A percentile compares a stretch with the other conserved stretches of the same genome.
Conservation (phyloP, 2,113 vertebrate genomes). For the Prionailurus bengalensis region DNA sequence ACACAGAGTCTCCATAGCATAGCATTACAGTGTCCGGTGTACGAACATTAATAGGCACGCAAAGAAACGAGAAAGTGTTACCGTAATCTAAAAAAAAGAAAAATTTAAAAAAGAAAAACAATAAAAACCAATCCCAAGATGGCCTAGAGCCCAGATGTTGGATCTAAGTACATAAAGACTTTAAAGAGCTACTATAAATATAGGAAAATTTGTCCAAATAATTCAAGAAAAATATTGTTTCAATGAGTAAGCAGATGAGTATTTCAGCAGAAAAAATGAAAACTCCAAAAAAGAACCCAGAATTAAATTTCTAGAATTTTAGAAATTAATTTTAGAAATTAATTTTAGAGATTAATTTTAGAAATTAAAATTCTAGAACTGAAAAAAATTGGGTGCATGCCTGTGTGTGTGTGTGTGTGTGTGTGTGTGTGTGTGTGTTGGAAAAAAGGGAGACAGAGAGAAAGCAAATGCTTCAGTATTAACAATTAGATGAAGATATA, state of each 20-base stretch:
- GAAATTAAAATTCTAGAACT: neutral
- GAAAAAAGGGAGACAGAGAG: neutral
- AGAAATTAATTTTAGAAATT: too few relatives aligned
- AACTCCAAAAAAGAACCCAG: neutral
- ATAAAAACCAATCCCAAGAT: neutral
- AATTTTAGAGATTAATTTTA: too few relatives aligned
- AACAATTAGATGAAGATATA: neutral
- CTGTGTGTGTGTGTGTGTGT: neutral
- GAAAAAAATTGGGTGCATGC: neutral
- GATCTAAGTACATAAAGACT: neutral
- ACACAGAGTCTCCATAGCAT: neutral
- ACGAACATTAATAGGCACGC: neutral
- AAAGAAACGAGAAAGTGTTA: neutral
- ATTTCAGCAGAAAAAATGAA: neutral
- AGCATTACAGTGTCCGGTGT: neutral
- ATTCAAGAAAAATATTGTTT: conserved; percentile 31
- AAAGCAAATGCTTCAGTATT: neutral
- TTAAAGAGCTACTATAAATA: neutral
- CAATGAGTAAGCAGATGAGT: conserved; percentile 14
- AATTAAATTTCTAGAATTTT: neutral
- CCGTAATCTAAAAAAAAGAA: neutral
- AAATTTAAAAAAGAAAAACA: neutral
- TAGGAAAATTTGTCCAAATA: neutral
- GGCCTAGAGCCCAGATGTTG: neutral
- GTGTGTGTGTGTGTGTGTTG: neutral